Conservation (phyloP, 2,888 invertebrate genomes). For the Argynnis bischoffii region DNA sequence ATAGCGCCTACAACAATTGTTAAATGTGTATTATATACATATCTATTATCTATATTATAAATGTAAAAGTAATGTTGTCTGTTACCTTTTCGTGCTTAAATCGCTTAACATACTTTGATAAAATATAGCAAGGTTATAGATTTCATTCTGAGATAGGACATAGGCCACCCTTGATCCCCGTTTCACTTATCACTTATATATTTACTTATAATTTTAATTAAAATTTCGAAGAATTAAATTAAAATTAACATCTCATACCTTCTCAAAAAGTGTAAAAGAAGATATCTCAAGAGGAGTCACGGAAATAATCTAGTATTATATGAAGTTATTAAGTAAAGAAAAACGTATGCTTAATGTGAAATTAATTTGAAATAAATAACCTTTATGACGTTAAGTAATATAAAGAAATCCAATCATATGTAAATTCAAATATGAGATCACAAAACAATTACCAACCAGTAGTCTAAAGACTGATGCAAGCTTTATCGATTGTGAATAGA, state of each 20-base stretch:
- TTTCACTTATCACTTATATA: too few species aligned
- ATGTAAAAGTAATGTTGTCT: too few species aligned
- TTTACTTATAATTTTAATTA: too few species aligned
- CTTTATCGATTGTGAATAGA: too few species aligned
- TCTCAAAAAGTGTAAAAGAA: background rate
- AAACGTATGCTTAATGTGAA: constrained; percentile 11
- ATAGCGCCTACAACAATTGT: background rate
- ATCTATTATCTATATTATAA: too few species aligned
- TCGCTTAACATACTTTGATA: too few species aligned
- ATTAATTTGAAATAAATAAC: constrained; percentile 21
- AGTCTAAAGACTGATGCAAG: too few species aligned
- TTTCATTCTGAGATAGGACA: too few species aligned
- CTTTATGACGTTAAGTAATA: constrained; percentile 1
- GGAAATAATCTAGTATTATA: background rate
- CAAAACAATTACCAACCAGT: background rate
- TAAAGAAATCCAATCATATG: constrained; percentile 17
- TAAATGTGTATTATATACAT: background rate
- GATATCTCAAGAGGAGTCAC: background rate
- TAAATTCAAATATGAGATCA: background rate
- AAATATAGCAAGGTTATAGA: too few species aligned
- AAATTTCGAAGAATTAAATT: background rate
- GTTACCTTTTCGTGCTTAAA: too few species aligned
- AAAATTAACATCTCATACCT: background rate
- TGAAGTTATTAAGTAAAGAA: constrained; percentile 8
- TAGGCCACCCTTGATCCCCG: too few species aligned